Evolutionary conservation across 2,888 invertebrate species (phyloP), one percentile per base, ranked within the genome.

Genomic region (Eupelmus urozonus): DNA sequence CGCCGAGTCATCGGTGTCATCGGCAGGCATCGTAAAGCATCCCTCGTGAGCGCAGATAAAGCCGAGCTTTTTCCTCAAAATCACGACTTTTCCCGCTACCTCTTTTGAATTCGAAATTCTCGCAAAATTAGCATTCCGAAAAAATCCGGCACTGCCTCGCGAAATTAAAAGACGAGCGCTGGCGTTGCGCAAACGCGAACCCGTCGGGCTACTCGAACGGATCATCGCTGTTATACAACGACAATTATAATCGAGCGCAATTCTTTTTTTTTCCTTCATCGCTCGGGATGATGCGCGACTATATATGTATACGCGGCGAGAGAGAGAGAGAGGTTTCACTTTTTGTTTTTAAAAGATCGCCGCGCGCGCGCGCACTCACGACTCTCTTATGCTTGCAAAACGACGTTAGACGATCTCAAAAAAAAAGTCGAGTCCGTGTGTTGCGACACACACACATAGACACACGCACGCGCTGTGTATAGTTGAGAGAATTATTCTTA

Each of bases 401-500:
- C 65, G 62, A 78, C 63, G 55, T 66, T 81, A 75, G 80, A 75
- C 67, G 74, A 74, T 80, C 82, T 82, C 76, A 80, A 81, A 78
- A 73, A 73, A 5, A 34, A 34, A 34, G 9, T 5, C 3, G 9
- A 34, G 9, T 9, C 9, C 34, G 3, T 34, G 9, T 34, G 67
- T 73, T 78, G 67, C 72, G 72, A 78, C 77, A 66, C 49, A 53
- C 23, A 55, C 20, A 13, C 18, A 51, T n/a, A 51, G n/a, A 51
- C 13, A 51, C 4, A 9, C 29, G 57, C 65, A 72, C 66, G 23
- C n/a, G 51, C 59, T 60, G 73, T 53, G 67, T 72, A 67, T 73
- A 72, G 62, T 60, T 67, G 62, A 49, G 72, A 60, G 62, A 73
- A 67, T n/a, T n/a, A n/a, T 67, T 72, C 67, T 72, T 77, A 66